Evolutionary conservation across 92 coral and sea anemone genomes (phyloP).

Genomic region (Ricordea florida): DNA sequence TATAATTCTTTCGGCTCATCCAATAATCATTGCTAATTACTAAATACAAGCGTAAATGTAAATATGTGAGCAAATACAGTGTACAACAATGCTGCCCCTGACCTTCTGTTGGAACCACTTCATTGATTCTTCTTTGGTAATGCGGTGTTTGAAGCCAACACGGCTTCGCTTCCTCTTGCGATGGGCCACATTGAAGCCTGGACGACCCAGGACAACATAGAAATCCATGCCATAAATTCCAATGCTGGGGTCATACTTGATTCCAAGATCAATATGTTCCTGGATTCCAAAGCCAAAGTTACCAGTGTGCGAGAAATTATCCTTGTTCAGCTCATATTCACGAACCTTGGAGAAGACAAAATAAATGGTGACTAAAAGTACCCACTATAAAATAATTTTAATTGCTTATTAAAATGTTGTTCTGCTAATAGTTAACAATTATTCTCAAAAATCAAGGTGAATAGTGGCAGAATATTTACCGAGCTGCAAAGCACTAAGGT

Average conservation of each 20-base stretch:
- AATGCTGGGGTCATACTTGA: slow-evolving; percentile 97
- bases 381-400: neutral
- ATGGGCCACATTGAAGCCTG: slow-evolving; percentile 88
- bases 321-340: slow-evolving; percentile 91
- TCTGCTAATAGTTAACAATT: no score
- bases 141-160: slow-evolving; percentile 82
- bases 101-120: slow-evolving; percentile 99
- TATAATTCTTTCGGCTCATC: no score
- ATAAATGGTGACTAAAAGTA: neutral
- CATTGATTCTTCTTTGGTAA: slow-evolving; percentile 95
- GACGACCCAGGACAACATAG: slow-evolving; percentile 89
- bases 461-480: no score
- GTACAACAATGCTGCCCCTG: neutral
- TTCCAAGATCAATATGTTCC: slow-evolving; percentile 99
- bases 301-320: slow-evolving; percentile 92
- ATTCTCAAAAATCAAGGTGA: no score
- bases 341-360: slow-evolving; percentile 44
- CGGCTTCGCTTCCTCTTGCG: slow-evolving; percentile 71
- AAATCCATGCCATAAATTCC: slow-evolving; percentile 99
- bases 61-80: no score
- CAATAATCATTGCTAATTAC: no score
- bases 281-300: slow-evolving; percentile 99
- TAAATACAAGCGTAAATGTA: no score
- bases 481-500: no score
- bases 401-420: no score